These are phyloP conservation scores for Typhlomys cinereus DNA, from an alignment of 2,113 vertebrate species.

Conservation along the genomic window DNA sequence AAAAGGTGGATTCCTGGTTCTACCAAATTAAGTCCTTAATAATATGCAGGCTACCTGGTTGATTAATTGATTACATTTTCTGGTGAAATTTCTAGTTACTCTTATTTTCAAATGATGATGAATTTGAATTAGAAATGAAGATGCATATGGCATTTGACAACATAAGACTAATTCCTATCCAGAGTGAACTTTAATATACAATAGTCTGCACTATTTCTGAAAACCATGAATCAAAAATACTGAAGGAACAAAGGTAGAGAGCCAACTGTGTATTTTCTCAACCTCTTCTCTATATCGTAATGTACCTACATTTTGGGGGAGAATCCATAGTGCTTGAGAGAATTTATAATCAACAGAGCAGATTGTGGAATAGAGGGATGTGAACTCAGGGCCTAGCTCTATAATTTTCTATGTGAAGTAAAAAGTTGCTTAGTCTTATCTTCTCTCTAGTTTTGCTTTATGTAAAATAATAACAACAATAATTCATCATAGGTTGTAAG, in stretches of 20 bases:
- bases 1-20: constrained; percentile 54
- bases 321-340: background rate
- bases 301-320: background rate
- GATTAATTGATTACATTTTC: constrained; percentile 74
- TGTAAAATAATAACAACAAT: background rate
- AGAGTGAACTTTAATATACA: constrained; percentile 47
- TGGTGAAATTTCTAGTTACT: constrained; percentile 63
- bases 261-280: background rate
- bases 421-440: background rate
- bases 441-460: background rate
- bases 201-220: constrained; percentile 2
- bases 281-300: background rate
- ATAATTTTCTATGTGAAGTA: background rate
- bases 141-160: constrained; percentile 59
- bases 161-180: constrained; percentile 30
- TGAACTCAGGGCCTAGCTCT: constrained; percentile 9
- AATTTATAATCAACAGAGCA: background rate
- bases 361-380: background rate
- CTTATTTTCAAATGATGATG: constrained; percentile 64
- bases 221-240: constrained; percentile 8
- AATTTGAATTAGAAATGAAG: constrained; percentile 73
- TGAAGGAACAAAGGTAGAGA: background rate
- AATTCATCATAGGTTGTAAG: background rate
- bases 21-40: constrained; percentile 68
- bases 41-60: constrained; percentile 50